Evolutionary conservation across 2,888 invertebrate species (phyloP), one percentile per base, ranked within the genome.

Genomic region (Polymixis lichenea): DNA sequence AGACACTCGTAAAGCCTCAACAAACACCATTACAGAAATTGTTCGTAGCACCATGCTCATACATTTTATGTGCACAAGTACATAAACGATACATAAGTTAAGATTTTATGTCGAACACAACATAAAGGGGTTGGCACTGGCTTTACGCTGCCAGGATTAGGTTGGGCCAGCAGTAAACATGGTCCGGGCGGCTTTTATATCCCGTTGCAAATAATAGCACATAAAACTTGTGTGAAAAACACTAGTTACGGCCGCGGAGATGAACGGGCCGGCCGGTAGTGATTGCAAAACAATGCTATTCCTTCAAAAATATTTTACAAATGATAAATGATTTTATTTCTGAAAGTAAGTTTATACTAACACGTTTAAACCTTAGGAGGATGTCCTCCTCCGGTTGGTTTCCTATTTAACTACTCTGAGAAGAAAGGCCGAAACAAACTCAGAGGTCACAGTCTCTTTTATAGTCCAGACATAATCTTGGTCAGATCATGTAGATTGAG

Each of bases 201-300:
- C 94, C 92, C 94, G 93, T 94, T 94, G 94, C 95, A 95, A 96
- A 96, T 97, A 96, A 97, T 96, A 95, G 96, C 94, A 91, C 95
- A 96, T 96, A 96, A 97, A 97, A 96, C 94, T 95, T 95, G 94
- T 93, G 95, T 94, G 96, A 96, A 96, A 96, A 96, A 96, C 95
- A 95, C 95, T 95, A 96, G 95, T 95, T 95, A 96, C 94, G 90
- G 91, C 87, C 90, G 81, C 84, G 86, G 91, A 90, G 90, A 91
- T 92, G 93, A 92, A 91, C 90, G 87, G 87, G 78, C 84, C 82
- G 80, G 72, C 49, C 49, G 76, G 92, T 91, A 94, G 77, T 25
- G 94, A 84, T 68, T 71, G 89, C 87, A 90, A 82, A 81, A 75
- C 13, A 55, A 66, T 49, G 2, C 5, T 11, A 51, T 49, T 43